phyloP scores from a whole-genome alignment of 2,888 invertebrate species.

The Folsomia candida region DNA sequence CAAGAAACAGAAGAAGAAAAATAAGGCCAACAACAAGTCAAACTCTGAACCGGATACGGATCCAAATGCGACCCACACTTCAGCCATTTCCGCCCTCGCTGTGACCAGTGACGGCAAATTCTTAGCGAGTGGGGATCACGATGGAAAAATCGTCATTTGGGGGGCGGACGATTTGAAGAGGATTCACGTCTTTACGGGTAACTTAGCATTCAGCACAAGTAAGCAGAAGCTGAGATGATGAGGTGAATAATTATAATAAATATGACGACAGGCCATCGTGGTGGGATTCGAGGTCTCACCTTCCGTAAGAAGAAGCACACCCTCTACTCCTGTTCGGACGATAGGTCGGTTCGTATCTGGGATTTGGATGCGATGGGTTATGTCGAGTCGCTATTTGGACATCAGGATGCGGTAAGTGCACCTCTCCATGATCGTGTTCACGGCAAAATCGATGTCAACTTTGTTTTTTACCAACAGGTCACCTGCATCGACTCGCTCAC shows the following conservation, averaged over 20 bases:
- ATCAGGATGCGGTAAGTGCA: slow-evolving; percentile 42
- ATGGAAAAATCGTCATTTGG: slow-evolving; percentile 76
- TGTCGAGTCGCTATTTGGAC: slow-evolving; percentile 73
- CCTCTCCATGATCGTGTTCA: too few species aligned
- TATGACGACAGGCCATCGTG: slow-evolving; percentile 73
- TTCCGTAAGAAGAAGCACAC: slow-evolving; percentile 83
- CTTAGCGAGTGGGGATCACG: slow-evolving; percentile 70
- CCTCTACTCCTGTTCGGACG: slow-evolving; percentile 63
- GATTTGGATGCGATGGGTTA: slow-evolving; percentile 93
- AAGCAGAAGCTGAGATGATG: too few species aligned
- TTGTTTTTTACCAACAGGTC: slow-evolving; percentile 82
- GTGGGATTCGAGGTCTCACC: slow-evolving; percentile 70
- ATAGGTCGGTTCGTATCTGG: slow-evolving; percentile 67
- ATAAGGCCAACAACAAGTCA: slow-evolving; percentile 23
- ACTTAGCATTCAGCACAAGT: not conserved
- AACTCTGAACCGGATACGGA: not conserved
- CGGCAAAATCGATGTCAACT: not conserved
- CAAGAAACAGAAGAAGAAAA: slow-evolving; percentile 51
- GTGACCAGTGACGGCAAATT: slow-evolving; percentile 77
- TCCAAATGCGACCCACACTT: slow-evolving; percentile 47
- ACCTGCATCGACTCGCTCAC: slow-evolving; percentile 83
- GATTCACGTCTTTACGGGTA: slow-evolving; percentile 68
- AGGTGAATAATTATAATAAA: not conserved
- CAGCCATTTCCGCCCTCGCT: slow-evolving; percentile 65
- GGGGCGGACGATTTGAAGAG: slow-evolving; percentile 72